phyloP scores from a whole-genome alignment of 2,797 vertebrate genomes.

The Borostomias antarcticus region DNA sequence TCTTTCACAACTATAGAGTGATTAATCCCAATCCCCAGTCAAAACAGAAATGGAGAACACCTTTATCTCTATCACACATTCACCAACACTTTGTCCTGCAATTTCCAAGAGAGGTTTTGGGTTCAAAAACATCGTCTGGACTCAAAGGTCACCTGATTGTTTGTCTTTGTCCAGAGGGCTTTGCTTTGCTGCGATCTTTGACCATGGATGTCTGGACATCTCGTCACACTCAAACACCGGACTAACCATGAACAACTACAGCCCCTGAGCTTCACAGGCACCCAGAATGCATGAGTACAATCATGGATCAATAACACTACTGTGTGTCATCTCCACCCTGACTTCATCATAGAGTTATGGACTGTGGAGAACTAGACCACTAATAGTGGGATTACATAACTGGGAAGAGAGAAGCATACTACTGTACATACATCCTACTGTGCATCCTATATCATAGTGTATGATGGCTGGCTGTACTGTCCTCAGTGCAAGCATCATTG shows the following conservation, averaged over 20 bases:
- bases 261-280: not conserved
- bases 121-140: conserved; percentile 12
- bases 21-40: too few relatives aligned
- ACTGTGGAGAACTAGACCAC: not conserved
- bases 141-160: conserved; percentile 41
- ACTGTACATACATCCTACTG: not conserved
- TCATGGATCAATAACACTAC: not conserved
- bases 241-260: not conserved
- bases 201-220: conserved; percentile 13
- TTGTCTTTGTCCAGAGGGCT: conserved; percentile 32
- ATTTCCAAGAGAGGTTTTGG: not conserved
- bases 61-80: not conserved
- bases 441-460: not conserved
- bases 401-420: not conserved
- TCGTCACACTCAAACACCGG: conserved; percentile 11
- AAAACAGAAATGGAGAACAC: not conserved
- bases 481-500: not conserved
- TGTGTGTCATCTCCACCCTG: not conserved
- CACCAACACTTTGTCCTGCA: not conserved
- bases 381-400: not conserved
- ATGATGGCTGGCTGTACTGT: not conserved
- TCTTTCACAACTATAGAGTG: too few relatives aligned
- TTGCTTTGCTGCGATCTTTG: conserved; percentile 39
- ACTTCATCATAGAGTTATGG: not conserved
- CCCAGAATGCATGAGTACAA: not conserved